Percentiles rank a stretch among this genome's conserved stretches.
Conservation (phyloP, 2,888 invertebrate species). For the Incurvaria masculella region DNA sequence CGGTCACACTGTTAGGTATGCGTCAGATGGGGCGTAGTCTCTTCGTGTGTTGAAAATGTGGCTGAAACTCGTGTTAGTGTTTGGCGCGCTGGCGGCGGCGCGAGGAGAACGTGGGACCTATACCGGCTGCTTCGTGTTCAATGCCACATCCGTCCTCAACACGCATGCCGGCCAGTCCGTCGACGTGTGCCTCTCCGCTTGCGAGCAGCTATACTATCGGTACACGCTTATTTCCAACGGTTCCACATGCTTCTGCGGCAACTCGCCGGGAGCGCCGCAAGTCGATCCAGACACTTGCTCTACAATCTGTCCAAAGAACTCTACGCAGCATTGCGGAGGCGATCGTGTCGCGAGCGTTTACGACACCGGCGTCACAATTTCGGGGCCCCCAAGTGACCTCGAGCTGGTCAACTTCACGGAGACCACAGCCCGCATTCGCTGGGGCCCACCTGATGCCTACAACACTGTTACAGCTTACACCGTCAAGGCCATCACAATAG, state of each 20-base stretch:
- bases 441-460: conserved; percentile 57
- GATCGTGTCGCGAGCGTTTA: conserved; percentile 64
- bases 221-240: conserved; percentile 42
- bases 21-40: not conserved
- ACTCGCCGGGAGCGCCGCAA: conserved; percentile 37
- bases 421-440: conserved; percentile 57
- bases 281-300: conserved; percentile 47
- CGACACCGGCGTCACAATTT: conserved; percentile 60
- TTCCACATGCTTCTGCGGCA: conserved; percentile 46
- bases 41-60: not conserved
- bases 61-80: not conserved
- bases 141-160: conserved; percentile 32
- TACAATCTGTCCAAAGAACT: conserved; percentile 59
- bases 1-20: too few species aligned
- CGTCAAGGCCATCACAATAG: conserved; percentile 50
- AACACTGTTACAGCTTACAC: conserved; percentile 53
- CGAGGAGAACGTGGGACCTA: conserved; percentile 40
- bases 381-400: conserved; percentile 67
- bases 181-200: conserved; percentile 44
- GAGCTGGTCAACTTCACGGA: conserved; percentile 58
- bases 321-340: conserved; percentile 65
- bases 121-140: conserved; percentile 39
- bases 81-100: not conserved
- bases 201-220: conserved; percentile 45
- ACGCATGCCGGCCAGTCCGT: conserved; percentile 48